phyloP scores from a whole-genome alignment of 2,797 vertebrate species.

The Pangasius mekongensis region DNA sequence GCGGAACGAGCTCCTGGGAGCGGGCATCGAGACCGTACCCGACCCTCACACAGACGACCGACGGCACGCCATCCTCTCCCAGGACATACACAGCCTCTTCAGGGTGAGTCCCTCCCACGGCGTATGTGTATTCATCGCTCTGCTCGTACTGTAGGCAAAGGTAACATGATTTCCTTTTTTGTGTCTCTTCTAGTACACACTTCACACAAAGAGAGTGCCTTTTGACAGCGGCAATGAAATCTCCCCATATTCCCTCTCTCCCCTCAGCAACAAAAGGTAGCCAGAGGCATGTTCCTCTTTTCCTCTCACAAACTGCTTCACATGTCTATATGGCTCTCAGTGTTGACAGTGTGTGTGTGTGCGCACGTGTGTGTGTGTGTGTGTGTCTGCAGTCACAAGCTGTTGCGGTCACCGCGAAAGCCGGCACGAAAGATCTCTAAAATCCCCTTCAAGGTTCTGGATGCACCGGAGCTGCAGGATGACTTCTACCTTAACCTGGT shows the following conservation, averaged over 20 bases:
- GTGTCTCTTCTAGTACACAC: slow-evolving; percentile 73
- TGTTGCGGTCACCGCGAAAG: slow-evolving; percentile 82
- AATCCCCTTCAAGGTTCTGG: slow-evolving; percentile 86
- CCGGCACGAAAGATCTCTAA: slow-evolving; percentile 85
- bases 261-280: slow-evolving; percentile 85
- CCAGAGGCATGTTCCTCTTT: neutral
- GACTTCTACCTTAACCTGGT: slow-evolving; percentile 87
- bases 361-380: neutral
- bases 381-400: slow-evolving; percentile 74
- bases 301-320: neutral
- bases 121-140: neutral
- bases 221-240: slow-evolving; percentile 77
- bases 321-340: neutral
- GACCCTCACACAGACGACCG: slow-evolving; percentile 79
- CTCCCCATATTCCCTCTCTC: slow-evolving; percentile 83
- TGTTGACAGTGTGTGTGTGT: neutral
- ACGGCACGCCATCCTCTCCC: slow-evolving; percentile 70
- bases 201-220: slow-evolving; percentile 82
- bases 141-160: neutral
- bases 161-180: neutral
- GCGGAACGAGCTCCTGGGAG: slow-evolving; percentile 82
- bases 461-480: slow-evolving; percentile 84
- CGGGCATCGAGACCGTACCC: slow-evolving; percentile 76
- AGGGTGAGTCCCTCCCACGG: slow-evolving; percentile 66
- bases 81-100: slow-evolving; percentile 78